These are phyloP conservation scores for Siderastrea radians DNA, from an alignment of 92 coral and sea anemone species.

Conservation along the genomic window DNA sequence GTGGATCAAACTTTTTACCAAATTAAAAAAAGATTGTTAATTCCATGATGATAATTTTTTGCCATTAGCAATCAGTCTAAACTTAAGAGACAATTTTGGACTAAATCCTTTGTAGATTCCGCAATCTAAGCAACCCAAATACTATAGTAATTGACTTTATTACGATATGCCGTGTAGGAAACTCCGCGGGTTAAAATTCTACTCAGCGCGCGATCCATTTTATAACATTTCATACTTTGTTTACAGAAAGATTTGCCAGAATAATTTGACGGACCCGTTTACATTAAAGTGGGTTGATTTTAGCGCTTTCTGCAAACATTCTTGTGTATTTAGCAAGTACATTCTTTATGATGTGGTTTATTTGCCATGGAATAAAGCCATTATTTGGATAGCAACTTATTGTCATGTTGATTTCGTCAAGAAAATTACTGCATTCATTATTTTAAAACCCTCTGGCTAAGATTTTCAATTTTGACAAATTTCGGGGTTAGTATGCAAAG, in stretches of 20 bases:
- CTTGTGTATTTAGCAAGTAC: slow-evolving; percentile 5
- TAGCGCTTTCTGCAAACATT: slow-evolving; percentile 12
- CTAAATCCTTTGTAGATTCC: neutral
- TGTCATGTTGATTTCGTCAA: slow-evolving; percentile 1
- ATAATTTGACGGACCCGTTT: neutral
- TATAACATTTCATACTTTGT: neutral
- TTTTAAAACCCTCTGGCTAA: too few species aligned
- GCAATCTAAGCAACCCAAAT: neutral
- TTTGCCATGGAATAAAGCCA: slow-evolving; percentile 11
- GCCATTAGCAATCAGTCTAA: neutral
- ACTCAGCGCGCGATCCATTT: neutral
- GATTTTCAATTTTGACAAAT: too few species aligned
- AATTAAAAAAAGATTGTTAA: too few species aligned
- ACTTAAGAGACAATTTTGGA: neutral
- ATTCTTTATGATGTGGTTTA: slow-evolving; percentile 8
- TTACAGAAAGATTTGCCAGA: neutral
- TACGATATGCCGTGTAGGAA: neutral
- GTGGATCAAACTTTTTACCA: neutral
- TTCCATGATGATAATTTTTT: neutral
- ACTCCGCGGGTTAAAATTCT: neutral
- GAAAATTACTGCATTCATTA: neutral
- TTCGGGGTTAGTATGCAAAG: too few species aligned
- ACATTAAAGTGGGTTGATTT: neutral
- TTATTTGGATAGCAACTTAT: slow-evolving; percentile 33
- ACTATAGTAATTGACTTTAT: slow-evolving; percentile 17